Conservation (phyloP, 2,888 invertebrate genomes). For the Drosophila gaucha region DNA sequence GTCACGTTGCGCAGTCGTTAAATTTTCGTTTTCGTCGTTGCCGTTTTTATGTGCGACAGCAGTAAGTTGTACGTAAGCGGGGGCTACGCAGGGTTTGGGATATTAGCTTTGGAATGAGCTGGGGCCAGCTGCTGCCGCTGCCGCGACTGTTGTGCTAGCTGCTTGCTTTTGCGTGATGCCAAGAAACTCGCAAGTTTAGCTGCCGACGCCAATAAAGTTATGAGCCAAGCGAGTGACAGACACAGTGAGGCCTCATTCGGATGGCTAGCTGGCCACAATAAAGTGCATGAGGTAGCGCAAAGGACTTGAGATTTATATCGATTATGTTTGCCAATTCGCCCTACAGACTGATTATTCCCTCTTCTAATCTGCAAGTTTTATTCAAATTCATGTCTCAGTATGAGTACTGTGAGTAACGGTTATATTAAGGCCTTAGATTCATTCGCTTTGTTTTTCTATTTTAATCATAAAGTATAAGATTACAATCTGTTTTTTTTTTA, state of each 20-base stretch:
- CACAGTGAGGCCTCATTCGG: slow-evolving; percentile 28
- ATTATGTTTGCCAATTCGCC: neutral
- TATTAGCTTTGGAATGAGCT: slow-evolving; percentile 39
- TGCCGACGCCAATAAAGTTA: slow-evolving; percentile 63
- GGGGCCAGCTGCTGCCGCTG: slow-evolving; percentile 41
- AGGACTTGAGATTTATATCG: neutral
- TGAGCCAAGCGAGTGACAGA: slow-evolving; percentile 40
- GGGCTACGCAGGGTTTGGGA: slow-evolving; percentile 9
- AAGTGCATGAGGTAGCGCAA: neutral
- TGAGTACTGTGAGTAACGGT: too few relatives aligned
- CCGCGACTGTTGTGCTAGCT: slow-evolving; percentile 31
- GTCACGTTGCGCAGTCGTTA: slow-evolving; percentile 78
- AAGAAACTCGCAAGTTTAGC: slow-evolving; percentile 77
- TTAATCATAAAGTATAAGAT: neutral
- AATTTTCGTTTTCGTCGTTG: slow-evolving; percentile 76
- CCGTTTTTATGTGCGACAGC: slow-evolving; percentile 73
- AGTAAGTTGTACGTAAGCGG: slow-evolving; percentile 21
- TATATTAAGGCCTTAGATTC: too few relatives aligned
- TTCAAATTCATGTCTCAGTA: neutral
- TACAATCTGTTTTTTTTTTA: neutral
- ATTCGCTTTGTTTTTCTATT: neutral
- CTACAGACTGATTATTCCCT: neutral
- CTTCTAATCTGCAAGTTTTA: neutral
- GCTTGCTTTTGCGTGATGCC: slow-evolving; percentile 57
- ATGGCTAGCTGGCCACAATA: slow-evolving; percentile 15